Evolutionary conservation across 2,797 vertebrate species (phyloP), one percentile per base, ranked within the genome.

Genomic region (Ara ararauna): DNA sequence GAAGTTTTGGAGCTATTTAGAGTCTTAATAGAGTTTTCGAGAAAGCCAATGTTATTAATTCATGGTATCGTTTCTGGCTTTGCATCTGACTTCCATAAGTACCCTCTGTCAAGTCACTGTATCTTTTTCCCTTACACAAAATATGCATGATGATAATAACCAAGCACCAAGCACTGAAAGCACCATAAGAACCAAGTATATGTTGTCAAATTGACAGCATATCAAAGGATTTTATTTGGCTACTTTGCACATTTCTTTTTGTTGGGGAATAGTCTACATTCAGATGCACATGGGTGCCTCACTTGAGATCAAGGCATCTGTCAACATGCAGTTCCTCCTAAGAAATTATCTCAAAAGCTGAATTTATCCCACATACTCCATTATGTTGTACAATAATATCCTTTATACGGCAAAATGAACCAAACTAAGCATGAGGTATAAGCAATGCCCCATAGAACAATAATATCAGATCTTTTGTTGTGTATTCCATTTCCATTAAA

Each of bases 401-500:
- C 61, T 87, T 87, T 82, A 51, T 90, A 36, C 61, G 73, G 74
- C 45, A 91, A 90, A 89, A 88, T 23, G 50, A 93, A 29, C 47
- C 56, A 70, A 88, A 3, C 64, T 82, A 76, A 94, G 44, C 48
- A 70, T 73, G 67, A 90, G 48, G 36, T 82, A 68, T 95, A 89
- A 87, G 74, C 48, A 85, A 56, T 56, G 77, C 67, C 51, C 89
- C 85, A 74, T 85, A 61, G 93, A 96, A 86, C 74, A 94, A 23
- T 80, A 84, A 65, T 85, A 91, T 90, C 71, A 42, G 32, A 38
- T 76, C 44, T 95, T 94, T 89, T 77, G 60, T 82, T 85, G 34
- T 88, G 44, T 88, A 62, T 91, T 93, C 67, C 32, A 61, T 91
- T 86, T 93, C 47, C 67, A 68, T 80, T 79, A 76, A 83, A 94